Percentiles rank a stretch among this genome's conserved stretches.
phyloP scores from a whole-genome alignment of 2,797 vertebrate genomes.

The Aselliscus stoliczkanus region DNA sequence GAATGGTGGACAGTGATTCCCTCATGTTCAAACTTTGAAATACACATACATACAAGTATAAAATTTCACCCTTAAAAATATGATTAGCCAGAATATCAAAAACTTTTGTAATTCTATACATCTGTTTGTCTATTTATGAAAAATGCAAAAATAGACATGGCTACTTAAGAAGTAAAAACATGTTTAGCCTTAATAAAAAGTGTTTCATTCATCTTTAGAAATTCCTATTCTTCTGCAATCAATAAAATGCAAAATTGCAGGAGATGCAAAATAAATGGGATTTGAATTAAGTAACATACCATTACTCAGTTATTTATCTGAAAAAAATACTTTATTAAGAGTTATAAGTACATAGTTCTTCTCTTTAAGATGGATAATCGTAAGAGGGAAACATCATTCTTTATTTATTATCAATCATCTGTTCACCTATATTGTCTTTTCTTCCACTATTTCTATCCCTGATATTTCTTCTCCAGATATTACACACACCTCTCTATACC shows the following conservation, averaged over 20 bases:
- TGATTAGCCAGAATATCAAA: background rate
- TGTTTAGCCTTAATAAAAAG: background rate
- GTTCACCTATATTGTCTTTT: background rate
- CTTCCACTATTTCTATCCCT: background rate
- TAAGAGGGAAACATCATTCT: background rate
- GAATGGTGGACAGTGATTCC: background rate
- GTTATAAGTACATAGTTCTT: background rate
- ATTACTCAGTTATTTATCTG: background rate
- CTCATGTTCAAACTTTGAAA: background rate
- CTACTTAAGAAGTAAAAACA: background rate
- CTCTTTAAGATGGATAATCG: background rate
- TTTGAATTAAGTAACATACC: background rate
- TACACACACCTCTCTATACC: background rate
- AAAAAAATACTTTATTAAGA: background rate
- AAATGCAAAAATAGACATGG: background rate
- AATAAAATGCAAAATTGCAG: background rate
- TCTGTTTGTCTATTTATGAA: background rate
- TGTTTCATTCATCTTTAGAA: background rate
- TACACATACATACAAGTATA: background rate
- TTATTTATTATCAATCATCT: background rate
- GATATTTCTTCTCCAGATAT: background rate
- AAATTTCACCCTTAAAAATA: background rate
- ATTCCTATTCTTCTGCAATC: background rate
- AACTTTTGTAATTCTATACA: background rate
- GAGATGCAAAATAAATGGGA: background rate